Conservation (phyloP, 2,888 invertebrate genomes). For the Caenorhabditis panamensis region DNA sequence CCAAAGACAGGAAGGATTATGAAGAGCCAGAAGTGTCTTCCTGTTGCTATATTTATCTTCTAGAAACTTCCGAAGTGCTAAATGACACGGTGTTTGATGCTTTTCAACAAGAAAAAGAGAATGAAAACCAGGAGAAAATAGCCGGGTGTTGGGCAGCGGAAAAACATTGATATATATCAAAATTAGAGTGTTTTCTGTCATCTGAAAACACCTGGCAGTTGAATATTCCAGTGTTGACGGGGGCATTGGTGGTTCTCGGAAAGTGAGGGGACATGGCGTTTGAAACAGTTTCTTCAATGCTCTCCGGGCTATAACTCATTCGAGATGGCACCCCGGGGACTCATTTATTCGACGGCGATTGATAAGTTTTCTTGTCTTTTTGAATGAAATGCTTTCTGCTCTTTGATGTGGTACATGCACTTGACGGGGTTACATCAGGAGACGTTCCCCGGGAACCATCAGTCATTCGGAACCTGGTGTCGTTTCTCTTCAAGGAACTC, state of each 20-base stretch:
- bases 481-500: constrained; percentile 3
- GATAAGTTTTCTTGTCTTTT: constrained; percentile 4
- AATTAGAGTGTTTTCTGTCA: constrained; percentile 6
- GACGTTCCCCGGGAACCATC: neutral
- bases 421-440: too few relatives aligned
- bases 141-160: neutral
- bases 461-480: neutral
- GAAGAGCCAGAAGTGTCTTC: neutral
- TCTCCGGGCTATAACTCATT: constrained; percentile 1
- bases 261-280: neutral
- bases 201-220: constrained; percentile 1
- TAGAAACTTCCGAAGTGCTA: neutral
- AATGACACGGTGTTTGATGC: too few relatives aligned
- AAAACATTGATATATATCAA: constrained; percentile 1
- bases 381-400: too few relatives aligned
- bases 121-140: neutral
- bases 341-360: constrained; percentile 4
- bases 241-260: neutral
- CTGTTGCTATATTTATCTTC: too few relatives aligned
- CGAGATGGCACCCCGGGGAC: neutral
- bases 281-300: constrained; percentile 10
- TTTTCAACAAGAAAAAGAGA: neutral
- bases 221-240: constrained; percentile 5
- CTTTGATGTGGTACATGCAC: neutral
- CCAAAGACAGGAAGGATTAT: constrained; percentile 1